A percentile compares a stretch with the other conserved stretches of the same genome.
Evolutionary conservation across 2,113 vertebrate genomes (phyloP).

Genomic region (Arizona elegans): DNA sequence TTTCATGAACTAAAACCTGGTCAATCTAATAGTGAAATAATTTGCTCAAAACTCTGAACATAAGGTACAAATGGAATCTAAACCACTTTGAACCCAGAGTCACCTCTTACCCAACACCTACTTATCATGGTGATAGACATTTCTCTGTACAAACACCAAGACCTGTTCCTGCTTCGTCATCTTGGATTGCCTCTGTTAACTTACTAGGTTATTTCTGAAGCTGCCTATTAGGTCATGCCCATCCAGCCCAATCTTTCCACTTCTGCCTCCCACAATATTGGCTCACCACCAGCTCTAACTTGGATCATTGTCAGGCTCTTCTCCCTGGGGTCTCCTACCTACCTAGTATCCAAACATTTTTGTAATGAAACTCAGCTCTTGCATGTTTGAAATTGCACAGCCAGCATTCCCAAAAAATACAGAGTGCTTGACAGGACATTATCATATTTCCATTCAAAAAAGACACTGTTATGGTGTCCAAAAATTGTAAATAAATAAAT

Average conservation of each 20-base stretch:
- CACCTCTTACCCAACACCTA: neutral
- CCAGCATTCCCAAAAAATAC: neutral
- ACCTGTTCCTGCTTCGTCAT: neutral
- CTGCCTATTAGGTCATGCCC: neutral
- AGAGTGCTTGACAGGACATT: neutral
- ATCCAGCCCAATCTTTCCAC: neutral
- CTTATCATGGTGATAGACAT: neutral
- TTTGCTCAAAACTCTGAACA: neutral
- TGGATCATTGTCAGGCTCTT: neutral
- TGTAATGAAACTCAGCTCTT: neutral
- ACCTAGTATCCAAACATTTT: neutral
- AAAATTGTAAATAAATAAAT: neutral
- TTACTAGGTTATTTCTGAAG: neutral
- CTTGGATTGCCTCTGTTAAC: neutral
- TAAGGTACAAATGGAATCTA: neutral
- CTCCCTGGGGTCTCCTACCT: neutral
- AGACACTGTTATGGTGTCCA: neutral
- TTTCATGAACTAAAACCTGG: neutral
- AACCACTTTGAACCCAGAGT: neutral
- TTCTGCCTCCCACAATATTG: neutral
- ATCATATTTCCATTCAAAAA: neutral
- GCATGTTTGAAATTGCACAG: neutral
- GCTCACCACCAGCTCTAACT: neutral
- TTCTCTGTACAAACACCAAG: neutral
- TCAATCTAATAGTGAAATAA: neutral